Conservation (phyloP, 2,888 invertebrate species). For the Boloria euphrosyne region DNA sequence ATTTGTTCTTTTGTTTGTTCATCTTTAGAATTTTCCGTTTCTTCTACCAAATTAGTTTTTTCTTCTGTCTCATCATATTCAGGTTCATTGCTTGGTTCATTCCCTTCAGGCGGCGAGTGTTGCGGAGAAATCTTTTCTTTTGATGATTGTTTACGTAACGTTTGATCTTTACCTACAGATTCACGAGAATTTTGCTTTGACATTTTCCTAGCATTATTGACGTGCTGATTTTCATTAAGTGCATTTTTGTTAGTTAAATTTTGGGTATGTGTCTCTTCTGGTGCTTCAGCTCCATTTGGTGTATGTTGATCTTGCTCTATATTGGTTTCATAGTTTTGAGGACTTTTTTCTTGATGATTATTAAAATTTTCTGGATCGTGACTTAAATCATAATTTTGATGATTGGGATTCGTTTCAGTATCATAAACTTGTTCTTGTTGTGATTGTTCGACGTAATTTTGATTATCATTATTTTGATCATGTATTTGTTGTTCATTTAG, state of each 20-base stretch:
- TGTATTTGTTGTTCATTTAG: conserved; percentile 50
- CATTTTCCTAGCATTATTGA: conserved; percentile 19
- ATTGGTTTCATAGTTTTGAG: conserved; percentile 12
- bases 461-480: conserved; percentile 19
- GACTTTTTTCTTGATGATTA: background rate
- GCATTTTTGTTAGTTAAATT: background rate
- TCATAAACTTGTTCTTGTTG: conserved; percentile 20
- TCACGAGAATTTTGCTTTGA: conserved; percentile 41
- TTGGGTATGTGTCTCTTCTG: background rate
- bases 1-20: conserved; percentile 37
- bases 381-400: conserved; percentile 18
- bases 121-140: conserved; percentile 20
- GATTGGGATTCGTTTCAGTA: background rate
- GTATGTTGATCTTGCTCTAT: background rate
- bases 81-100: conserved; percentile 14
- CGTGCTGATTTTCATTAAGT: conserved; percentile 12
- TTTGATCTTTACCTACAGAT: conserved; percentile 23
- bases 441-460: conserved; percentile 10
- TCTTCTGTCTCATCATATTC: conserved; percentile 33
- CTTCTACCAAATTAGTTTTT: conserved; percentile 30
- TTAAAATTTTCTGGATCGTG: background rate
- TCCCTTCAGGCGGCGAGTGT: conserved; percentile 8
- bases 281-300: background rate
- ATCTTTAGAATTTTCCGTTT: conserved; percentile 33
- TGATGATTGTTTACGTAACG: conserved; percentile 21